A percentile compares a stretch with the other conserved stretches of the same genome.
phyloP scores from a whole-genome alignment of 1,140 invertebrate species.

The Littorina saxatilis region DNA sequence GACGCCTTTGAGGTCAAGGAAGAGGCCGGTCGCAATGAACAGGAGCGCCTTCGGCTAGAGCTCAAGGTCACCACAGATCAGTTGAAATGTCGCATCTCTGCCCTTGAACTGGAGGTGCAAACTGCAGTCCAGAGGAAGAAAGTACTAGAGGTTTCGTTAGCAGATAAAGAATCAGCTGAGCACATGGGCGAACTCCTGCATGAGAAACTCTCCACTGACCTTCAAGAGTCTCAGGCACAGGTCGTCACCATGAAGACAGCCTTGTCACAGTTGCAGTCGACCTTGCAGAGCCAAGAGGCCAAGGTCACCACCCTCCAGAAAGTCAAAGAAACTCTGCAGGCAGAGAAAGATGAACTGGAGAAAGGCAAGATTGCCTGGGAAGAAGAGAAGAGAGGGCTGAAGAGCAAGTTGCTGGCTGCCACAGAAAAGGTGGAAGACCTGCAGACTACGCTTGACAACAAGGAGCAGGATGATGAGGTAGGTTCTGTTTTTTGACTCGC shows the following conservation, averaged over 20 bases:
- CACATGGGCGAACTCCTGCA: constrained; percentile 28
- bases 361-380: constrained; percentile 30
- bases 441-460: constrained; percentile 13
- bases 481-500: too few species aligned
- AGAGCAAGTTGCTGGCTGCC: constrained; percentile 20
- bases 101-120: constrained; percentile 34
- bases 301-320: constrained; percentile 10
- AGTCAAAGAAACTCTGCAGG: constrained; percentile 24
- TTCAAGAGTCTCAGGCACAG: constrained; percentile 36
- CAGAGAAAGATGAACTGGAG: constrained; percentile 14
- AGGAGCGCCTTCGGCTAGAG: constrained; percentile 29
- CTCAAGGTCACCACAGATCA: constrained; percentile 25
- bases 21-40: constrained; percentile 21
- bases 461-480: constrained; percentile 10
- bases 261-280: constrained; percentile 16
- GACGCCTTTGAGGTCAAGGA: constrained; percentile 40
- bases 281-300: constrained; percentile 26
- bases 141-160: constrained; percentile 23
- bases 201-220: constrained; percentile 36
- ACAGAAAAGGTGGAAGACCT: constrained; percentile 1
- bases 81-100: constrained; percentile 19
- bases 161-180: constrained; percentile 34
- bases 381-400: constrained; percentile 31
- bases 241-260: constrained; percentile 16
- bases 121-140: constrained; percentile 29